phyloP scores from a whole-genome alignment of 2,888 invertebrate genomes.

The Tholera decimalis region DNA sequence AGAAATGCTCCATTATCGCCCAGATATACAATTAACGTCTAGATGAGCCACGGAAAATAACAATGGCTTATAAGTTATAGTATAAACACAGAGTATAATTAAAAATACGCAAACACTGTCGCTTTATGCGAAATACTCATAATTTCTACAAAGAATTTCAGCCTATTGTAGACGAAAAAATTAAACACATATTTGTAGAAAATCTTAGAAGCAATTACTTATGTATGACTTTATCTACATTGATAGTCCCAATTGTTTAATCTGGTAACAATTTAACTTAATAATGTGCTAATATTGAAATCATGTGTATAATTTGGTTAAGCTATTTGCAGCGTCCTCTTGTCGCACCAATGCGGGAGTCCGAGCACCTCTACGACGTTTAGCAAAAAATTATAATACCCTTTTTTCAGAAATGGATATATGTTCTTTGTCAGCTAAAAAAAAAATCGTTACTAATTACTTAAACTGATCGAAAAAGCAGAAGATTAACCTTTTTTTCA shows the following conservation, averaged over 20 bases:
- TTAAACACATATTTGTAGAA: constrained; percentile 6
- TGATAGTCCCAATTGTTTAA: constrained; percentile 22
- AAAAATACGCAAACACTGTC: not conserved
- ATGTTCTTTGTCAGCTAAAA: no score
- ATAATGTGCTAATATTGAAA: constrained; percentile 51
- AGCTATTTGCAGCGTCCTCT: no score
- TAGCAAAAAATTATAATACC: no score
- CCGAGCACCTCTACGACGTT: no score
- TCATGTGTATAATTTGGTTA: constrained; percentile 45
- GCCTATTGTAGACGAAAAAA: not conserved
- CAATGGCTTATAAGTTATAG: not conserved
- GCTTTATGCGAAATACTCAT: not conserved
- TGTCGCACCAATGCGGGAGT: no score
- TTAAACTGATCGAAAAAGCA: no score
- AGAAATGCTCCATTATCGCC: no score
- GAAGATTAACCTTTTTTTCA: no score
- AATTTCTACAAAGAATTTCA: constrained; percentile 1
- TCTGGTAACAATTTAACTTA: constrained; percentile 54
- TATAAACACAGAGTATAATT: not conserved
- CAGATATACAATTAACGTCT: no score
- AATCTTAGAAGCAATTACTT: constrained; percentile 26
- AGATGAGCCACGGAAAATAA: not conserved
- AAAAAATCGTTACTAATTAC: no score
- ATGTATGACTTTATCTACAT: constrained; percentile 25
- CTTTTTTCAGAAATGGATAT: no score